Conservation (phyloP, 2,113 vertebrate genomes). For the Carassius auratus region DNA sequence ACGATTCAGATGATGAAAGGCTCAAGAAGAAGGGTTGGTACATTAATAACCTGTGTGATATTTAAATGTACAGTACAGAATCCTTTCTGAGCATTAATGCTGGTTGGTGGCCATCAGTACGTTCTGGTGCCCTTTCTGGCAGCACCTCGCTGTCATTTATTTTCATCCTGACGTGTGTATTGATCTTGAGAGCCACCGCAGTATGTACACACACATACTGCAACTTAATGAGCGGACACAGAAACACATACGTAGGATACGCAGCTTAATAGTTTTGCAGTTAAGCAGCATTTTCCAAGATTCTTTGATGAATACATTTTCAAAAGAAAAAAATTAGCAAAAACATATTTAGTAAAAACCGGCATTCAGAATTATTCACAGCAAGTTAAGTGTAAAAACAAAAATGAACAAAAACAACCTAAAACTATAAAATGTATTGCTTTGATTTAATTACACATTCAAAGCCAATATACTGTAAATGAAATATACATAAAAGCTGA, state of each 20-base stretch:
- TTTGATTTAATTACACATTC: background rate
- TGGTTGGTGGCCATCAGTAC: background rate
- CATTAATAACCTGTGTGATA: background rate
- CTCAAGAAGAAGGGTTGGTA: background rate
- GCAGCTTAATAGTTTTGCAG: background rate
- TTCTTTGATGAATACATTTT: background rate
- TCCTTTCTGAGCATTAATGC: background rate
- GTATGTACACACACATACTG: background rate
- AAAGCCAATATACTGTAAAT: background rate
- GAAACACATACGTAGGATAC: too few species aligned
- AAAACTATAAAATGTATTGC: background rate
- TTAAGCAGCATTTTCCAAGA: background rate
- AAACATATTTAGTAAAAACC: background rate
- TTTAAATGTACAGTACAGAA: background rate
- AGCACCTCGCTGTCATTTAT: slow-evolving; percentile 1
- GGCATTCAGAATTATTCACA: background rate
- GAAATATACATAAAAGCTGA: background rate
- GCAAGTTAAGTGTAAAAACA: background rate
- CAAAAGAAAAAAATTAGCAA: background rate
- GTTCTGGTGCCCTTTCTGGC: slow-evolving; percentile 1
- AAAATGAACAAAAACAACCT: background rate
- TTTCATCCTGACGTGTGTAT: slow-evolving; percentile 2
- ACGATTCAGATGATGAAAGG: slow-evolving; percentile 1
- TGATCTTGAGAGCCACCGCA: slow-evolving; percentile 30
- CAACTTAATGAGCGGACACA: too few species aligned